These are phyloP conservation scores for Isurus oxyrinchus DNA, from an alignment of 2,113 vertebrate species.

Conservation along the genomic window DNA sequence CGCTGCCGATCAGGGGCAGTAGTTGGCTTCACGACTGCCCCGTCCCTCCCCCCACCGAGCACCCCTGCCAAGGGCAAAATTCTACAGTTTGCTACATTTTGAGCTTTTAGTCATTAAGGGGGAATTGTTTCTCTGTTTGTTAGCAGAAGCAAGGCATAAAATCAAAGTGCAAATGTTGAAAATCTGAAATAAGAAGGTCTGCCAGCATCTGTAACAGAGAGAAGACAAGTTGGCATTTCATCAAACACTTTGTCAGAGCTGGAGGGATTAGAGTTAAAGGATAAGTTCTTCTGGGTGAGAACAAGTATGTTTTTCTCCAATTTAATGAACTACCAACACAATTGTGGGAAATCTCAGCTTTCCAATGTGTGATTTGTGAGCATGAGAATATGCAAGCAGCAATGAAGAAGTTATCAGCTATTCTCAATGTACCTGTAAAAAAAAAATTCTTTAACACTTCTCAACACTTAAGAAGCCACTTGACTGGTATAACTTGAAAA, in stretches of 20 bases:
- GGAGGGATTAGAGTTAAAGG: neutral
- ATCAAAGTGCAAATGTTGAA: neutral
- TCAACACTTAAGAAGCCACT: neutral
- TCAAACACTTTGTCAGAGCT: no score
- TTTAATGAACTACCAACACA: neutral
- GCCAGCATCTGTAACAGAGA: neutral
- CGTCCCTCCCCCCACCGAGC: no score
- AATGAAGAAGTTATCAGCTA: conserved; percentile 1
- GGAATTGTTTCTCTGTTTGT: neutral
- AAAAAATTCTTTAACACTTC: neutral
- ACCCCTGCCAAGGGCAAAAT: no score
- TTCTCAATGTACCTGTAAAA: conserved; percentile 23
- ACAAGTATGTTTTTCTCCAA: neutral
- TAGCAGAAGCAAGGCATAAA: neutral
- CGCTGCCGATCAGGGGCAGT: no score
- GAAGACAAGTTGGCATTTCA: neutral
- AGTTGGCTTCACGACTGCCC: no score
- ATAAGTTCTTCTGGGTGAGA: neutral
- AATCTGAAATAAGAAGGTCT: neutral
- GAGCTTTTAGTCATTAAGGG: neutral
- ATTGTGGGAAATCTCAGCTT: conserved; percentile 24
- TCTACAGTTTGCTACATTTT: neutral
- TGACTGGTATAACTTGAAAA: neutral
- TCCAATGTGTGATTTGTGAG: conserved; percentile 18
- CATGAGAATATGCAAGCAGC: neutral